Conservation (phyloP, 2,113 vertebrate species). For the Butorides virescens region DNA sequence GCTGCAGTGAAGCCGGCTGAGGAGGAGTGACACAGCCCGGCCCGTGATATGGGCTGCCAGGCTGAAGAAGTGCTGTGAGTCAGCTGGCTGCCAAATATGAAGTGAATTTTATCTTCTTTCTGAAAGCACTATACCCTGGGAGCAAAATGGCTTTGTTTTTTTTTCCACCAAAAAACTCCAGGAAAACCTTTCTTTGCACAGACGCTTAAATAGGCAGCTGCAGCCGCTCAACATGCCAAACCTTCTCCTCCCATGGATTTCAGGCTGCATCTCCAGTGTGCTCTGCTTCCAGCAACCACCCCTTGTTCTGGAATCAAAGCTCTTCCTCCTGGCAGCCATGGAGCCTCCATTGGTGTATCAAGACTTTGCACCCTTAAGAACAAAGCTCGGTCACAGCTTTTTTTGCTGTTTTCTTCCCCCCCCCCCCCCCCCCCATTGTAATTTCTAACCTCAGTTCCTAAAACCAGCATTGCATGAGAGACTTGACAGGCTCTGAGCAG, state of each 20-base stretch:
- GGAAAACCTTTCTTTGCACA: background rate
- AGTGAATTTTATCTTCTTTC: background rate
- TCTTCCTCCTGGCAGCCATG: background rate
- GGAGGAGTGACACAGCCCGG: background rate
- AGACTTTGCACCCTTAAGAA: background rate
- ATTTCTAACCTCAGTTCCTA: background rate
- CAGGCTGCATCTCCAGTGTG: background rate
- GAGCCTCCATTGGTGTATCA: background rate
- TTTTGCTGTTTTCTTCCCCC: background rate
- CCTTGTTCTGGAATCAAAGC: background rate
- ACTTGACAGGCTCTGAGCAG: background rate
- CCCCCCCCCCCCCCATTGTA: background rate
- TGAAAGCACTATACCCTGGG: background rate
- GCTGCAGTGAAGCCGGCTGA: background rate
- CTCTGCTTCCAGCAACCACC: background rate
- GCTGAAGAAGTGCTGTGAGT: background rate
- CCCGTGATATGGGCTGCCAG: background rate
- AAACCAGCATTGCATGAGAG: background rate
- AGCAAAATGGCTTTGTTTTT: background rate
- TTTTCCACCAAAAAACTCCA: background rate
- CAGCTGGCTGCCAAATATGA: background rate
- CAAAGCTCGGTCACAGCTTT: background rate
- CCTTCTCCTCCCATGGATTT: background rate
- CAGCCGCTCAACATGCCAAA: background rate
- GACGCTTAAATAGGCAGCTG: background rate